Conservation (phyloP, 2,113 vertebrate species). For the Heptranchias perlo region DNA sequence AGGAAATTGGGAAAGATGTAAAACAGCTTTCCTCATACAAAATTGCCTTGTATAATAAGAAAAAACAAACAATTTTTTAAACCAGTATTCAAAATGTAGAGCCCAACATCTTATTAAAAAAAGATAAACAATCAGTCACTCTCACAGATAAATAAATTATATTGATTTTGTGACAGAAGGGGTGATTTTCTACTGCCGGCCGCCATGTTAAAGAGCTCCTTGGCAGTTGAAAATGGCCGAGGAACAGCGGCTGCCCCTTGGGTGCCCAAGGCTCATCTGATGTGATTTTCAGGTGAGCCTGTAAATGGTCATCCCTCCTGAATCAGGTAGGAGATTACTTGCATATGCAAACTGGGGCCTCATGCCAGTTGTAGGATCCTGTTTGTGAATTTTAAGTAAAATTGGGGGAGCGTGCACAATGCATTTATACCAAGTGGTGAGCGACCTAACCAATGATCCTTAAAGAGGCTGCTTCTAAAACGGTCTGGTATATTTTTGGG, state of each 20-base stretch:
- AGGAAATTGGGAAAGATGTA: not conserved
- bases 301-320: not conserved
- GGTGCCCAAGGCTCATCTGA: not conserved
- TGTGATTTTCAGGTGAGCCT: not conserved
- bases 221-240: not conserved
- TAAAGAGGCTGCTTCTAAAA: not conserved
- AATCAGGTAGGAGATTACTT: not conserved
- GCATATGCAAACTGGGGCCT: not conserved
- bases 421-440: too few relatives aligned
- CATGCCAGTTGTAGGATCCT: not conserved
- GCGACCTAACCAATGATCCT: not conserved
- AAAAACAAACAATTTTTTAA: not conserved
- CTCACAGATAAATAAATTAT: not conserved
- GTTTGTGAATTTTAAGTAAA: too few relatives aligned
- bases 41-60: not conserved
- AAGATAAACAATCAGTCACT: not conserved
- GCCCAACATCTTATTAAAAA: not conserved
- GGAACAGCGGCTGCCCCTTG: not conserved
- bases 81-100: too few relatives aligned
- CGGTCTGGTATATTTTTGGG: not conserved
- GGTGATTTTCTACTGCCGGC: not conserved
- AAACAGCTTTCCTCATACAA: not conserved
- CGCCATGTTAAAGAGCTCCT: not conserved
- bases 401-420: too few relatives aligned
- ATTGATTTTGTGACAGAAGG: not conserved